Evolutionary conservation across 2,113 vertebrate genomes (phyloP), one percentile per base, ranked within the genome.

Genomic region (Ginglymostoma cirratum): DNA sequence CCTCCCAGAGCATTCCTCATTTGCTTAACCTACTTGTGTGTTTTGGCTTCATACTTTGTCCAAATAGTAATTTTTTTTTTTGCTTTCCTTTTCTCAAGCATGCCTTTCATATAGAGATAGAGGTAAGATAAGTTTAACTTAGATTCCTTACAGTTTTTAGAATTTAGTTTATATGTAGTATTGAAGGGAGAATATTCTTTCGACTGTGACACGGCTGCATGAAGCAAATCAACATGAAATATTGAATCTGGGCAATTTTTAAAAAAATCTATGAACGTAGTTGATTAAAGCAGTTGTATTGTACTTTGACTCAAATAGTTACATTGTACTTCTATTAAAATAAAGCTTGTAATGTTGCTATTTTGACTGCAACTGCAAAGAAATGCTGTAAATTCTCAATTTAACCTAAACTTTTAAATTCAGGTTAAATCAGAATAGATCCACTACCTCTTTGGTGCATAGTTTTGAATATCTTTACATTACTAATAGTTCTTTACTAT

Each of bases 101-200:
- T 97, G 98, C 99, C 98, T 99, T 99, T 99, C 99, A 99, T 98
- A 99, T 99, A 98, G 99, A 99, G 99, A 99, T 99, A 98, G 99
- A 99, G 99, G 99, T 99, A 99, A 99, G 99, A 98, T 97, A 97
- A 97, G 97, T 97, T 98, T 97, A 96, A 97, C 97, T 97, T 97
- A 96, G 78, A 96, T 97, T 87, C 95, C 67, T 72, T 92, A 96
- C 96, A 96, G 96, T 95, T 97, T 97, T 76, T 96, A 96, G 85
- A 38, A 78, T 85, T 89, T 72, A 96, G 96, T 96, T 90, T 96
- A 96, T 96, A 96, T 96, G 96, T 76, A 89, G 95, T 52, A 93
- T 89, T 61, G 52, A 67, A 67, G 52, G 30, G 48, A 89, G 52
- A 89, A 17, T 94, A 70, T 97, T 70, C 17, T 92, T 92, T 66